Conservation (phyloP, 2,113 vertebrate species). For the Xyrauchen texanus region DNA sequence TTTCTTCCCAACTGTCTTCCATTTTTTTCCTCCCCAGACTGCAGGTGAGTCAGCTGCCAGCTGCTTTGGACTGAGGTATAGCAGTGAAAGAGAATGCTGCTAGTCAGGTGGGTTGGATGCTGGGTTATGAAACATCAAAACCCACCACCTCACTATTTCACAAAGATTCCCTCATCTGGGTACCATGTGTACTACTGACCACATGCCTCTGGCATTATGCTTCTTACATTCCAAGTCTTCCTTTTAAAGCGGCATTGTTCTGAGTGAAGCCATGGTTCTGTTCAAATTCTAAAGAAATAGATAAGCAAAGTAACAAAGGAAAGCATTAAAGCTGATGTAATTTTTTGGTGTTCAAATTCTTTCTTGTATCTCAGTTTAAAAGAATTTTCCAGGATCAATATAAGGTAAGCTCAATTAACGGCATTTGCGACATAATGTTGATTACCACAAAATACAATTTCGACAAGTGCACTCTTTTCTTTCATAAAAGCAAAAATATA, state of each 20-base stretch:
- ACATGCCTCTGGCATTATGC: neutral
- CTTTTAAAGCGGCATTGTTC: neutral
- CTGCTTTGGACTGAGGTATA: neutral
- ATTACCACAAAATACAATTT: no score
- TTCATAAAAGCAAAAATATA: no score
- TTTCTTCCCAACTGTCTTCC: conserved; percentile 17
- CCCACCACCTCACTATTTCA: neutral
- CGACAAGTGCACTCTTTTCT: no score
- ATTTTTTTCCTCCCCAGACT: neutral
- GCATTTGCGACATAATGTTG: no score
- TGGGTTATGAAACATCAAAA: conserved; percentile 18
- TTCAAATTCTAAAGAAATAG: no score
- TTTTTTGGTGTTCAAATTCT: no score
- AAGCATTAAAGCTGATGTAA: no score
- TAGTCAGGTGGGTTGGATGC: neutral
- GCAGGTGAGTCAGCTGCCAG: conserved; percentile 17
- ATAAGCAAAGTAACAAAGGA: no score
- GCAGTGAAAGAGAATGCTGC: conserved; percentile 7
- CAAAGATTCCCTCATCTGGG: conserved; percentile 24
- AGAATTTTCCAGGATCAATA: no score
- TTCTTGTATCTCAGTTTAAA: no score
- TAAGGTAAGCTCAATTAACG: no score
- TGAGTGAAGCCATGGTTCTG: no score
- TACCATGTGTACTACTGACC: neutral
- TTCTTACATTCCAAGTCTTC: neutral